Base-by-base conservation (phyloP, 1,140 invertebrate species). In the Probaryconus sp. region DNA sequence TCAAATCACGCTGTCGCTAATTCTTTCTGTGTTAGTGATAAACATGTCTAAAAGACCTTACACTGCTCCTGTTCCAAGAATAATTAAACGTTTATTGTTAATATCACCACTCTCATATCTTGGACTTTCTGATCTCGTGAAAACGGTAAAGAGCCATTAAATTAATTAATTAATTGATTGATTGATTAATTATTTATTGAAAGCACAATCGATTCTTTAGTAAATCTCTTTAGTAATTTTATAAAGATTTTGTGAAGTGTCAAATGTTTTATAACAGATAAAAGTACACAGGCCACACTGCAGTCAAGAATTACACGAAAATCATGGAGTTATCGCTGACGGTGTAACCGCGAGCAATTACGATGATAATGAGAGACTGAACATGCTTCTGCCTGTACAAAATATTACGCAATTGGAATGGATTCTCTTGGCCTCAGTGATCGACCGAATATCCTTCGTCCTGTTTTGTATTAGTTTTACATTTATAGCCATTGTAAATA, bases 1-100 rank as follows among this genome's bases (percentile, higher is more conserved):
- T 60, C 77, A 93, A 55, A 86, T 92, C 2, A 90, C 88, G 38
- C 82, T 92, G 28, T 91, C 91, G 1, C 86, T 92, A 30, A 83
- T 93, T n/a, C 78, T 92, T 11, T 91, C 92, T 6, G 90, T 92
- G 2, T 20, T 90, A 5, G 91, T 92, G 5, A 88, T 92, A 14
- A 91, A 91, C 30, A 65, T 92, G 45, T 83, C 90, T 0, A 84
- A 87, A 33, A 85, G 85, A 58, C 56, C 86, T 7, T 88, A 89
- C 64, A 87, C 85, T 55, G 81, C 78, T 9, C 86, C 88, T 0
- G 75, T 92, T 17, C 92, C 91, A 2, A 89, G 90, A 74, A 83
- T 87, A 16, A 77, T 92, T 0, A 90, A 88, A 78, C 82, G 87
- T 24, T 60, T 90, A 5, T 78, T 92, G 2, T 87, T 89, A 7